Evolutionary conservation across 2,888 invertebrate species (phyloP), one percentile per base, ranked within the genome.

Genomic region (Leptarthrus brevirostris): DNA sequence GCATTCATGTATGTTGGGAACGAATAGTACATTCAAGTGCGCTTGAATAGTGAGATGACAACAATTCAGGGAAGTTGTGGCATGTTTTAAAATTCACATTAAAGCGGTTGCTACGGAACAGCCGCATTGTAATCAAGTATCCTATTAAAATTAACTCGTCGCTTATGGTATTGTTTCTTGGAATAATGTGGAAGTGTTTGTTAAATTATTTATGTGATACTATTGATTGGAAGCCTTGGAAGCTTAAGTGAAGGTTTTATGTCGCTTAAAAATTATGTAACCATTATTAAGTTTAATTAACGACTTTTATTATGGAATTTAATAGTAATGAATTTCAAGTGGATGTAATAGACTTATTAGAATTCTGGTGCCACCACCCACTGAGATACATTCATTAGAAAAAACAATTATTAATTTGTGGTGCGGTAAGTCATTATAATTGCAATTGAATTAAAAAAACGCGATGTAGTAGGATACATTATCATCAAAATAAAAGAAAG

Each of bases 221-320:
- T 8, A 8, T 8, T 6, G 10, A 40, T 40, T 12, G 10, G n/a
- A 3, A 40, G 12, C 12, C 40, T 40, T 12, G 12, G 12, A 12
- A 3, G 30, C 5, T 30, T 40, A 12, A 12, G 1, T 8, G 3
- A 12, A 6, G n/a, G n/a, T 3, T 12, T 3, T 12, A 12, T 40
- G 40, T 12, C 40, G 40, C 3, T 40, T n/a, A 40, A 10, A 58
- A 36, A 58, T 58, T 36, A 36, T n/a, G n/a, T 20, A 58, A 58
- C 58, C 20, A 36, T 58, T 58, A 58, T 58, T 58, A 58, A 58
- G 36, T 58, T 58, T 18, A 58, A 58, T 58, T 58, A 58, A 12
- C 34, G 12, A n/a, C n/a, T 6, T 16, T 26, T 58, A 36, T 58
- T 36, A 58, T 58, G 36, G 58, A 20, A 26, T 18, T 26, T 58